Conservation (phyloP, 2,113 vertebrate species). For the Pagrus major region DNA sequence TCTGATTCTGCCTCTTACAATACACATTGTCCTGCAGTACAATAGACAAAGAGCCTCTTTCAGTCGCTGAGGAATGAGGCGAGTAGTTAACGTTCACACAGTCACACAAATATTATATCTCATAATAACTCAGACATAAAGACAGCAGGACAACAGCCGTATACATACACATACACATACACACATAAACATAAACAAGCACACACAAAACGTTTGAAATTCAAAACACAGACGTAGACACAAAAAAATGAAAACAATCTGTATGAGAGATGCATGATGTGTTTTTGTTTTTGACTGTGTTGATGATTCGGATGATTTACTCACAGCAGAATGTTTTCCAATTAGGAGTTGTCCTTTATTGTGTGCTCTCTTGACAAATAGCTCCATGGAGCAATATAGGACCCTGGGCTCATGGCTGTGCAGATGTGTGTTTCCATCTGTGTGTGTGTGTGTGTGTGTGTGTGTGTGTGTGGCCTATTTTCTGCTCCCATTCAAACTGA, state of each 20-base stretch:
- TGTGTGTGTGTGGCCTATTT: constrained; percentile 8
- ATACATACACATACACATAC: constrained; percentile 12
- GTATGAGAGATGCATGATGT: background rate
- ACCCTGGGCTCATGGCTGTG: constrained; percentile 8
- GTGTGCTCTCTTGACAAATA: constrained; percentile 39
- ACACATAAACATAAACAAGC: background rate
- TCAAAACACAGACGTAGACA: constrained; percentile 15
- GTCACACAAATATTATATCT: constrained; percentile 52
- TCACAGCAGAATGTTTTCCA: constrained; percentile 35
- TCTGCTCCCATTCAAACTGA: constrained; percentile 24
- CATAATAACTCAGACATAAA: background rate
- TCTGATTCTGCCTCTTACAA: constrained; percentile 74
- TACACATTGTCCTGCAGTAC: constrained; percentile 72
- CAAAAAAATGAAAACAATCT: background rate
- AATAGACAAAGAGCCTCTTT: constrained; percentile 82
- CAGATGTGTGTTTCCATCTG: constrained; percentile 7
- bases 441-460: background rate
- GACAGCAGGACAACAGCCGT: constrained; percentile 5
- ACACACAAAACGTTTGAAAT: background rate
- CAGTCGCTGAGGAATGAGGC: constrained; percentile 61
- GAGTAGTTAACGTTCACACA: constrained; percentile 54
- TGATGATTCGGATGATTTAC: constrained; percentile 49
- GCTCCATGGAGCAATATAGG: constrained; percentile 33
- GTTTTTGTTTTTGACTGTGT: constrained; percentile 50
- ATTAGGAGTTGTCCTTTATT: constrained; percentile 52